These are phyloP conservation scores for Megaptera novaeangliae DNA, from an alignment of 2,113 vertebrate genomes.

Conservation along the genomic window DNA sequence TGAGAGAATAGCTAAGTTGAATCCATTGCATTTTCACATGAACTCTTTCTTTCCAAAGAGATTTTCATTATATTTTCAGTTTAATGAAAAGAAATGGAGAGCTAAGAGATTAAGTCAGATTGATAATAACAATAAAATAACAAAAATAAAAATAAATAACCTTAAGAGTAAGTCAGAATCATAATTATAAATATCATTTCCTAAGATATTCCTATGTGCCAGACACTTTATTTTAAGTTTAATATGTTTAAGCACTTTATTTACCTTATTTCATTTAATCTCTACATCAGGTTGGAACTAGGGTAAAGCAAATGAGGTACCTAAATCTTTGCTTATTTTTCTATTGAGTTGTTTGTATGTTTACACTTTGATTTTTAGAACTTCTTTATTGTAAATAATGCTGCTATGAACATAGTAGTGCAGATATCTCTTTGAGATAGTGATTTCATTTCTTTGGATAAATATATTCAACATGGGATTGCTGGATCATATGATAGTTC, in stretches of 20 bases:
- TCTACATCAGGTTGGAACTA: neutral
- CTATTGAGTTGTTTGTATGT: neutral
- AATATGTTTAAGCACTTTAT: neutral
- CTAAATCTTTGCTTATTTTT: neutral
- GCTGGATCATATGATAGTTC: neutral
- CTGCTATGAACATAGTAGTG: neutral
- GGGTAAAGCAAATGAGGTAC: neutral
- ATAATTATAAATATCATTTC: neutral
- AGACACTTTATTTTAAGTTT: too few species aligned
- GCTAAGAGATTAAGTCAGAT: neutral
- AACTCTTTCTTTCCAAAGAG: neutral
- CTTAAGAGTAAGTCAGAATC: neutral
- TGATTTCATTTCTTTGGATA: neutral
- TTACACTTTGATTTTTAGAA: neutral
- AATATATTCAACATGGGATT: neutral
- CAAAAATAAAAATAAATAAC: neutral
- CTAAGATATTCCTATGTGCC: neutral
- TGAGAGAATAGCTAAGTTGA: neutral
- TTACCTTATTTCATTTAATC: neutral
- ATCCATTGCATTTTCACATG: neutral
- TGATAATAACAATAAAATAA: neutral
- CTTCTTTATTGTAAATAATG: neutral
- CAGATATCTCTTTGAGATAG: neutral
- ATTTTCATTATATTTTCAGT: conserved; percentile 32
- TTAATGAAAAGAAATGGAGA: conserved; percentile 6